Evolutionary conservation across 2,797 vertebrate species (phyloP).

Genomic region (Hyperoplus immaculatus): DNA sequence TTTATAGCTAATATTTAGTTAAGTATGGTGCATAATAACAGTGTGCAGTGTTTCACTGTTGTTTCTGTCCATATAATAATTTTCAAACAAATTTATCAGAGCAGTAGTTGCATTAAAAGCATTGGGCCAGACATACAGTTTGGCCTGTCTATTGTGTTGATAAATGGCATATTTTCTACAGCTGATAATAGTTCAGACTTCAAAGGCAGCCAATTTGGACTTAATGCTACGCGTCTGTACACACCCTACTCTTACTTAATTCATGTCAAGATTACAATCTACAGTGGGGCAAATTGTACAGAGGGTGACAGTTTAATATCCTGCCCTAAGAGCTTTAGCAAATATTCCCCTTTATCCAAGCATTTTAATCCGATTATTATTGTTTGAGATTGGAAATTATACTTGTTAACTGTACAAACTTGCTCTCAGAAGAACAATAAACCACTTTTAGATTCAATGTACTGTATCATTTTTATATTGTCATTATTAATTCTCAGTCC

Average conservation of each 20-base stretch:
- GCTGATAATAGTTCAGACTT: slow-evolving; percentile 66
- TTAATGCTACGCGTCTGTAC: slow-evolving; percentile 57
- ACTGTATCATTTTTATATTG: background rate
- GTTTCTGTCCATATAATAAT: slow-evolving; percentile 47
- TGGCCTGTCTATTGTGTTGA: slow-evolving; percentile 54
- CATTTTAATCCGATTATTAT: slow-evolving; percentile 48
- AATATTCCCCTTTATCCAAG: slow-evolving; percentile 57
- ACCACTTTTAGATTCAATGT: background rate
- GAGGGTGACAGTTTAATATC: slow-evolving; percentile 45
- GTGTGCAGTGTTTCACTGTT: slow-evolving; percentile 12
- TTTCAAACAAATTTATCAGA: slow-evolving; percentile 60
- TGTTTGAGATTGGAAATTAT: slow-evolving; percentile 59
- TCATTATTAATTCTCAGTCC: slow-evolving; percentile 21
- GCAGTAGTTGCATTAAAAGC: slow-evolving; percentile 26
- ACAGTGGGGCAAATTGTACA: slow-evolving; percentile 38
- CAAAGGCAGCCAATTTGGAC: slow-evolving; percentile 62
- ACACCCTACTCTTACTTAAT: slow-evolving; percentile 72
- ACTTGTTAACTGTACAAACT: slow-evolving; percentile 27
- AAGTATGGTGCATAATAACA: slow-evolving; percentile 46
- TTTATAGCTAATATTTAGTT: slow-evolving; percentile 30
- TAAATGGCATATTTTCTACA: slow-evolving; percentile 61
- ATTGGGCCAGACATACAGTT: slow-evolving; percentile 28
- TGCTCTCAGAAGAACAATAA: slow-evolving; percentile 16
- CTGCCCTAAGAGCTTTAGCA: slow-evolving; percentile 54
- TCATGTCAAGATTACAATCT: slow-evolving; percentile 66